Conservation (phyloP, 1,140 invertebrate genomes). For the Acromyrmex heyeri region DNA sequence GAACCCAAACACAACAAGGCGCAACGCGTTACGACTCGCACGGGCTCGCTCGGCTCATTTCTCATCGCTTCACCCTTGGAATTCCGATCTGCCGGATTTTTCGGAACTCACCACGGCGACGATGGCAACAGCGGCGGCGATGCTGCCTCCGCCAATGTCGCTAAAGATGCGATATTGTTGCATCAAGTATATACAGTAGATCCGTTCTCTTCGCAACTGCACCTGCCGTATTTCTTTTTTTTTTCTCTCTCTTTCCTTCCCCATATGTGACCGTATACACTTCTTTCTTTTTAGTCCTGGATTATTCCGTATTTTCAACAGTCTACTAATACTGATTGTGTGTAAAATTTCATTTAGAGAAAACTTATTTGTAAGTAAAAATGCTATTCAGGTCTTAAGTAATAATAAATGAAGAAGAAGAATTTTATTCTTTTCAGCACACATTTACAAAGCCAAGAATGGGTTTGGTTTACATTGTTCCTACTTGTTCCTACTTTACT, state of each 20-base stretch:
- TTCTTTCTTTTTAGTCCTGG: background rate
- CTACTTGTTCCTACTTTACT: too few relatives aligned
- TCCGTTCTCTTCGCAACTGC: slow-evolving; percentile 7
- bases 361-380: background rate
- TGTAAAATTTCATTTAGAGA: background rate
- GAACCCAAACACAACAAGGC: slow-evolving; percentile 60
- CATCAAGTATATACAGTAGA: slow-evolving; percentile 24
- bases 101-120: slow-evolving; percentile 35
- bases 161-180: slow-evolving; percentile 30
- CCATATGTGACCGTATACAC: background rate
- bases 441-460: too few relatives aligned
- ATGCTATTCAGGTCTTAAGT: background rate
- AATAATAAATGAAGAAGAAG: too few relatives aligned
- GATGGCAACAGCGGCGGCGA: background rate
- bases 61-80: slow-evolving; percentile 55
- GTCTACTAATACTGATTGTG: background rate
- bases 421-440: too few relatives aligned
- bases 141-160: slow-evolving; percentile 30
- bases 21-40: slow-evolving; percentile 51
- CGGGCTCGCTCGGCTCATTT: slow-evolving; percentile 40
- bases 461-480: too few relatives aligned
- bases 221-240: slow-evolving; percentile 46
- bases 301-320: background rate
- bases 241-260: background rate
- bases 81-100: slow-evolving; percentile 60